Conservation (phyloP, 2,797 vertebrate genomes). For the Hoplostethus mediterraneus region DNA sequence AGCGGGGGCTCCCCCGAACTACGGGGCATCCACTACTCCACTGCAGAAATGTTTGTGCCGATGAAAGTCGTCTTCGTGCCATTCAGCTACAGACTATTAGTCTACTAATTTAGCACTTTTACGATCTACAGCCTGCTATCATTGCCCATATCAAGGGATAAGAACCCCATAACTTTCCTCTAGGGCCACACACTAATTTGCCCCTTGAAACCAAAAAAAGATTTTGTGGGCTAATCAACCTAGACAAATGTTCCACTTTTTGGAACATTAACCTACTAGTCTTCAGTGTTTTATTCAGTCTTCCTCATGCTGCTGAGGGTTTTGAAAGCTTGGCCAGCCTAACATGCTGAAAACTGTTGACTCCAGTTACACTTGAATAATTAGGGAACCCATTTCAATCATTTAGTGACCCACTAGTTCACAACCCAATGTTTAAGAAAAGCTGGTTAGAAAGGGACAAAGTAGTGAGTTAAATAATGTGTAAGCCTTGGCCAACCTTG, state of each 20-base stretch:
- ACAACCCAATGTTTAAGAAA: neutral
- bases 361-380: slow-evolving; percentile 7
- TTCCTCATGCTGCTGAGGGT: slow-evolving; percentile 8
- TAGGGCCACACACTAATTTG: neutral
- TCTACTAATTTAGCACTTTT: neutral
- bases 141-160: neutral
- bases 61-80: neutral
- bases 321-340: slow-evolving; percentile 4
- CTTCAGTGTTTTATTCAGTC: neutral
- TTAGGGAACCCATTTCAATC: slow-evolving; percentile 1
- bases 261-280: neutral
- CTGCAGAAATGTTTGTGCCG: neutral
- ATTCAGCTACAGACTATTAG: neutral
- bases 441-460: neutral
- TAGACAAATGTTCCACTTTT: neutral
- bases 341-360: slow-evolving; percentile 12
- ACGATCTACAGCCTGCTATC: neutral
- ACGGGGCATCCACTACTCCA: neutral
- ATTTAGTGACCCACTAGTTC: slow-evolving; percentile 7
- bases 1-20: too few relatives aligned
- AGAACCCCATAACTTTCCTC: neutral
- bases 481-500: neutral
- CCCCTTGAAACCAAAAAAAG: neutral
- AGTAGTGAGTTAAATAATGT: neutral
- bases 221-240: neutral